Evolutionary conservation across 1,140 invertebrate genomes (phyloP).

Genomic region (Cardiocondyla obscurior): DNA sequence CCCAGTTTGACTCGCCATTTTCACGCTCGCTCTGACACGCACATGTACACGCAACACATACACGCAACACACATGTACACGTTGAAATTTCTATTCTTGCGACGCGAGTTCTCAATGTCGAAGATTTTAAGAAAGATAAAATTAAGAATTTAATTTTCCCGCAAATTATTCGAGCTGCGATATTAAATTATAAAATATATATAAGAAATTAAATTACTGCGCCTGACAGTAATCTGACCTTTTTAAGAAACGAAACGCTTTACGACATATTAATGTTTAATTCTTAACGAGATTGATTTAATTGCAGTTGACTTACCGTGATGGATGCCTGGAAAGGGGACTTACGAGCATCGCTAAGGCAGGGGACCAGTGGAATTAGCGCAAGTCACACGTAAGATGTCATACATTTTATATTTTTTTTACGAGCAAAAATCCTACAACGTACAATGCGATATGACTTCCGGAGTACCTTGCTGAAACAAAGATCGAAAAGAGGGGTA

Average conservation of each 20-base stretch:
- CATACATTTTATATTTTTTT: slow-evolving; percentile 62
- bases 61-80: not conserved
- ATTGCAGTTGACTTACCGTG: not conserved
- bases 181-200: not conserved
- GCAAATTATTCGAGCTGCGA: not conserved
- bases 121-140: not conserved
- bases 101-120: not conserved
- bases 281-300: not conserved
- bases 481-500: not conserved
- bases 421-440: slow-evolving; percentile 59
- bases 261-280: not conserved
- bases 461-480: slow-evolving; percentile 49
- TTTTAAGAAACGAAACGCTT: not conserved
- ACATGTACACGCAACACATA: no score
- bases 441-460: slow-evolving; percentile 51
- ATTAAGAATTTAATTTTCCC: not conserved
- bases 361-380: not conserved
- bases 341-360: not conserved
- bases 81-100: not conserved
- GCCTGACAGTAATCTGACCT: not conserved
- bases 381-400: slow-evolving; percentile 23
- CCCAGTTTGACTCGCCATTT: slow-evolving; percentile 23
- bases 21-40: not conserved
- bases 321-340: not conserved
- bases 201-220: not conserved